Base-by-base conservation (phyloP, 2,797 vertebrate genomes). In the Acanthis flammea region DNA sequence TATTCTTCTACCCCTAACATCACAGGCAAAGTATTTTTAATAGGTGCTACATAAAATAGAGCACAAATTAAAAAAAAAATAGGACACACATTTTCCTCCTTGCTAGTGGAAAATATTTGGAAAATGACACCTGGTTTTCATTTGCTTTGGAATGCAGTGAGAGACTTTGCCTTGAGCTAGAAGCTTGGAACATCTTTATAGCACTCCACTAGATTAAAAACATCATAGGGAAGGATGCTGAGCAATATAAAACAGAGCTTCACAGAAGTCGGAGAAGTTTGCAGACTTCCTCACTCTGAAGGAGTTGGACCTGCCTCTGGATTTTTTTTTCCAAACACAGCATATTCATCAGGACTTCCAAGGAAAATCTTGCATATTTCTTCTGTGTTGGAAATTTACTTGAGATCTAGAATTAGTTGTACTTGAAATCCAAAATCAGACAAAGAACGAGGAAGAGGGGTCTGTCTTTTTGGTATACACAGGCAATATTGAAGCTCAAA, bases 1-100 rank as follows among this genome's bases (percentile, higher is more conserved):
- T 21, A 84, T 10, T 50, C 24, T 72, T 74, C 55, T 55, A 41
- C 55, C 22, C 51, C 21, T 78, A 82, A 62, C 41, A 73, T 92
- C 47, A 88, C 9, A 61, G 51, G 30, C 71, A 83, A 93, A 77
- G 48, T 55, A 85, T 94, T 89, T 96, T 95, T 90, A 86, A 71
- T 71, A 80, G 55, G 23, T 88, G 62, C 68, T 78, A 50, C 24
- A 28, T 85, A 42, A 95, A 87, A 60, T 57, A 55, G 18, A 75
- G 24, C 9, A 66, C 19, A 87, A 82, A 68, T 70, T 1, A 2
- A 6, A 77, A 50, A 76, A 50, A 82, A 79, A 73, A 31, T 63
- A n/a, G 15, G 44, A 72, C 50, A 80, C 44, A 54, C 25, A 55
- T 62, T 70, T 77, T 77, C 47, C 21, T 92, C 39, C 57, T 88